Evolutionary conservation across 2,888 invertebrate species (phyloP).

Genomic region (Pammene aurita): DNA sequence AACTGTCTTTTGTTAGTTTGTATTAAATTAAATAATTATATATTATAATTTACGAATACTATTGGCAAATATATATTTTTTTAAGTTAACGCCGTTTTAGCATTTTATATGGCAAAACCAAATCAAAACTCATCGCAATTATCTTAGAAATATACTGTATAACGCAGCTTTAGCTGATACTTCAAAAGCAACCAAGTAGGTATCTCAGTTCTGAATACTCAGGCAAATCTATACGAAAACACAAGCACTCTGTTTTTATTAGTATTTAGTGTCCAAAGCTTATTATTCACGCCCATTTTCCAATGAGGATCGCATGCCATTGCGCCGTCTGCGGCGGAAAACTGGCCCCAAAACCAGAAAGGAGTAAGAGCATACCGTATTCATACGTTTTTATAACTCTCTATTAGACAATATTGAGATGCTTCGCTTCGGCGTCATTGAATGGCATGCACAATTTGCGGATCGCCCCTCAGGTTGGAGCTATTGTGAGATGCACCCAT

Average conservation of each 20-base stretch:
- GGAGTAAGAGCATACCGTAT: conserved; percentile 1
- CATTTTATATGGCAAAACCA: too few relatives aligned
- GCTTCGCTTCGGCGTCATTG: conserved; percentile 56
- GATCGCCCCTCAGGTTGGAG: conserved; percentile 54
- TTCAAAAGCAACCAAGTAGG: not conserved
- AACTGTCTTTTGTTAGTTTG: too few relatives aligned
- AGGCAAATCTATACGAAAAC: not conserved
- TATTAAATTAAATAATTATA: too few relatives aligned
- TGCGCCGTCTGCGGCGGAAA: conserved; percentile 60
- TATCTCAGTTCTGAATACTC: not conserved
- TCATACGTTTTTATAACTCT: conserved; percentile 1
- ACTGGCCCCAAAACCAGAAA: conserved; percentile 47
- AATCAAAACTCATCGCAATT: too few relatives aligned
- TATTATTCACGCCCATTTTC: conserved; percentile 18
- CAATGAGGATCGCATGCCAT: conserved; percentile 41
- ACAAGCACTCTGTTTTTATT: conserved; percentile 14
- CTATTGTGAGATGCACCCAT: conserved; percentile 46
- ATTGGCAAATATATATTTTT: too few relatives aligned
- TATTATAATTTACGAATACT: too few relatives aligned
- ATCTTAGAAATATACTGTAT: too few relatives aligned
- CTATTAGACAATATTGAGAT: conserved; percentile 29
- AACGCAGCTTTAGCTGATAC: too few relatives aligned
- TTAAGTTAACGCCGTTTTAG: too few relatives aligned
- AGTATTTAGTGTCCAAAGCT: conserved; percentile 17
- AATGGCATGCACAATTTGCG: conserved; percentile 67